Base-by-base conservation (phyloP, 30 jellyfish, hydroid and myxozoan species). In the Nemopilema nomurai region DNA sequence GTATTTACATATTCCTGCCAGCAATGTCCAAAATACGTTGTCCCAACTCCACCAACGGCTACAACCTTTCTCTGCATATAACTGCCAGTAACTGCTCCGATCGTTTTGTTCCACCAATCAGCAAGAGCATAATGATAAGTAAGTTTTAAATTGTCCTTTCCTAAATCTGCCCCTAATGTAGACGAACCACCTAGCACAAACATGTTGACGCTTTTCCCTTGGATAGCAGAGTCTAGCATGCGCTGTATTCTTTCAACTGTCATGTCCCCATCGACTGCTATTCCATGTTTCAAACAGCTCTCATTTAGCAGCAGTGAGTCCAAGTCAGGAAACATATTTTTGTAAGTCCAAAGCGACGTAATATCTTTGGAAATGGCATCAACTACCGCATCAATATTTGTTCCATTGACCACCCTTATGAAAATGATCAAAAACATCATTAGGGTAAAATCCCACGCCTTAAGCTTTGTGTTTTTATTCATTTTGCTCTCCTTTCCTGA, bases 21-120 rank as follows among this genome's bases (percentile, higher is more conserved):
- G 65, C 99, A 95, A 64, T 77, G 88, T 19, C 90, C 97, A 51
- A 95, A 95, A 72, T 95, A 95, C 6, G 87, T 63, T 16, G 97
- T 88, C 1, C 97, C 93, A 8, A 90, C 97, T 16, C 97, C 99
- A 18, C 99, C 99, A 0, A 90, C 98, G 16, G 99, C 97, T 3
- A 95, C 85, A 19, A 86, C 91, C 49, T 86, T 92, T 25, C 92
- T 86, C 8, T 50, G 53, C 96, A 93, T 88, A 19, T 65, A 30
- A 49, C 97, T 93, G 20, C 92, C 88, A 27, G 99, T 95, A 24
- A 87, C 67, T 3, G 83, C 23, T 16, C 98, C 97, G 0, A 95
- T 63, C 41, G 97, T 86, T 50, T 81, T 67, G 62, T 90, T 89
- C 99, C 99, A 95, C 99, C 99, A 95, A 71, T 95, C 86, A 62